Percentiles rank a stretch among this genome's conserved stretches.
These are phyloP conservation scores for Torymus auratus DNA, from an alignment of 2,888 invertebrate species.

Conservation along the genomic window DNA sequence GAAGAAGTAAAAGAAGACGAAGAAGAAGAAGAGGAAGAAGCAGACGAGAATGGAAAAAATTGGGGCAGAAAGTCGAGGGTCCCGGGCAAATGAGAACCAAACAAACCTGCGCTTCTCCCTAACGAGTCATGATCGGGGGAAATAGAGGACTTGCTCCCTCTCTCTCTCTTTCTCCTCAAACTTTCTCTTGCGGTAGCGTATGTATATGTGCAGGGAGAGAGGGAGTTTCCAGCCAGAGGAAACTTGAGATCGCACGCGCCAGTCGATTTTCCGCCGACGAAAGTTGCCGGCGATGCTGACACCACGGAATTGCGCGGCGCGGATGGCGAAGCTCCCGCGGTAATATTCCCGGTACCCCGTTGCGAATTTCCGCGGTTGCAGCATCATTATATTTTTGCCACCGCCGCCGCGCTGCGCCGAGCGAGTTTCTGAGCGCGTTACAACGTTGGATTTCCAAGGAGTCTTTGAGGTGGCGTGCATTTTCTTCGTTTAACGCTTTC, in stretches of 20 bases:
- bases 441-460: too few relatives aligned
- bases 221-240: conserved; percentile 13
- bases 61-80: conserved; percentile 33
- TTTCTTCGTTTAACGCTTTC: too few relatives aligned
- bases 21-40: background rate
- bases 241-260: conserved; percentile 47
- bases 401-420: too few relatives aligned
- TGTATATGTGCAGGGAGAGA: background rate
- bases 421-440: too few relatives aligned
- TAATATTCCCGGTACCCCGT: too few relatives aligned
- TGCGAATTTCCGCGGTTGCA: too few relatives aligned
- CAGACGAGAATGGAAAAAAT: conserved; percentile 11
- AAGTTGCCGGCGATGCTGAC: conserved; percentile 50
- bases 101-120: conserved; percentile 27
- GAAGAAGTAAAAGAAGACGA: too few relatives aligned
- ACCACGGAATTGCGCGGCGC: conserved; percentile 23
- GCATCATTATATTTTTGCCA: too few relatives aligned
- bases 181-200: conserved; percentile 22
- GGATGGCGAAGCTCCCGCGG: too few relatives aligned
- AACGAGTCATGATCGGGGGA: conserved; percentile 53
- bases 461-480: too few relatives aligned
- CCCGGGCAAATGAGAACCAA: conserved; percentile 54
- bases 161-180: background rate
- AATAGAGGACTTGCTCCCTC: conserved; percentile 19
- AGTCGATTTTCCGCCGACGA: conserved; percentile 48